These are phyloP conservation scores for Amphiura filiformis DNA, from an alignment of 35 echinoderm and acorn worm species.

Conservation along the genomic window DNA sequence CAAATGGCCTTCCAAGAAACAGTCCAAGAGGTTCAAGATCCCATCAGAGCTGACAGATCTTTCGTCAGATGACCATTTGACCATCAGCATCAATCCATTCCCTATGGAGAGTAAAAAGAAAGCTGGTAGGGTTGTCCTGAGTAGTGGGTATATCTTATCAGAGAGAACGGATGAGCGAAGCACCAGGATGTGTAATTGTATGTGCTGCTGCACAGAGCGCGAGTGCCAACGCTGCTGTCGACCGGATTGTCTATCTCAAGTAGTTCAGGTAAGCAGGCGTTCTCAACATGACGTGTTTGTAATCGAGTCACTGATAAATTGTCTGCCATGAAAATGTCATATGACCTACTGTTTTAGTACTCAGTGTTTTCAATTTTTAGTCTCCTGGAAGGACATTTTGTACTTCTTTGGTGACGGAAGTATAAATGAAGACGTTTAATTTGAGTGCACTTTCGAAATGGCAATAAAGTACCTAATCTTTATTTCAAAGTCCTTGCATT, in stretches of 20 bases:
- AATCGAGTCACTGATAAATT: not conserved
- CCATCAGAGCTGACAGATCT: constrained; percentile 64
- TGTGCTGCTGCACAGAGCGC: constrained; percentile 63
- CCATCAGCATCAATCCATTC: constrained; percentile 74
- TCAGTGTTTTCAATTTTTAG: not conserved
- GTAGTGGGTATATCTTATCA: constrained; percentile 63
- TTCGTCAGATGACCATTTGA: constrained; percentile 77
- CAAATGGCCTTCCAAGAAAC: constrained; percentile 42
- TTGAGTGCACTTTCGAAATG: not conserved
- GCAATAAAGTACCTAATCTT: no score
- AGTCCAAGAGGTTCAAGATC: constrained; percentile 34
- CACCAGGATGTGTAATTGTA: constrained; percentile 56
- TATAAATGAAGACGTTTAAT: not conserved
- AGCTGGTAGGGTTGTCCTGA: constrained; percentile 54
- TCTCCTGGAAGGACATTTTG: not conserved
- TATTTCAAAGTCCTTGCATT: no score
- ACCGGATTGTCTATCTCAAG: constrained; percentile 66
- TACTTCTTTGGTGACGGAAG: not conserved
- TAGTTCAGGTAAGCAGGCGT: constrained; percentile 64
- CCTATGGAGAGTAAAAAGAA: constrained; percentile 55
- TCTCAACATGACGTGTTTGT: not conserved
- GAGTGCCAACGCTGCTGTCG: constrained; percentile 69
- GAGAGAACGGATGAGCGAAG: constrained; percentile 66
- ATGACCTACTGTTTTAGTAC: not conserved
- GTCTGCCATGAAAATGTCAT: not conserved